Evolutionary conservation across 2,797 vertebrate genomes (phyloP).

Genomic region (Chaetodon trifasciatus): DNA sequence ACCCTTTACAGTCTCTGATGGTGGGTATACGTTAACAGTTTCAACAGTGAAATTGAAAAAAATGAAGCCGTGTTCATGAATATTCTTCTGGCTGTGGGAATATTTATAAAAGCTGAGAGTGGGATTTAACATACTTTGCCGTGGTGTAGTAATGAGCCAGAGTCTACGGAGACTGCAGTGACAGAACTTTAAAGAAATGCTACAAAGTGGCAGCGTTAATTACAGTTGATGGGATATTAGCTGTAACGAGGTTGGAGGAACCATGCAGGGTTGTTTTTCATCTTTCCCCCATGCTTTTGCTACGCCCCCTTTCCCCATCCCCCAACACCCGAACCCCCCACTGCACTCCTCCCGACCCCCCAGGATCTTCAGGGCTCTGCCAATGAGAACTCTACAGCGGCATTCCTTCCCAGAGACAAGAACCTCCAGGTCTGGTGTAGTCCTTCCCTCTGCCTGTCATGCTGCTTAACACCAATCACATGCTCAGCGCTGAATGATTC

Average conservation of each 20-base stretch:
- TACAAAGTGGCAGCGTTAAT: conserved; percentile 45
- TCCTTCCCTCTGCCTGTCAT: conserved; percentile 71
- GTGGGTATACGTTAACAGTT: conserved; percentile 13
- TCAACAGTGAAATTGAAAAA: conserved; percentile 18
- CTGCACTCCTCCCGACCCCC: conserved; percentile 72
- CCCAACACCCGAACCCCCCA: conserved; percentile 55
- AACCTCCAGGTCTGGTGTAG: conserved; percentile 67
- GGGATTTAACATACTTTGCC: conserved; percentile 13
- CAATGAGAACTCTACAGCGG: conserved; percentile 78
- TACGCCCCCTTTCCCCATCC: conserved; percentile 61
- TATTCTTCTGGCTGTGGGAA: conserved; percentile 17
- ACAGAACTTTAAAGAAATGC: conserved; percentile 45
- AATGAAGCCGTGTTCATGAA: conserved; percentile 13
- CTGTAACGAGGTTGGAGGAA: conserved; percentile 58
- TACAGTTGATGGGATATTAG: conserved; percentile 51
- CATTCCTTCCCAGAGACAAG: conserved; percentile 85
- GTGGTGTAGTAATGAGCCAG: background rate
- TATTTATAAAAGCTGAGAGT: conserved; percentile 10
- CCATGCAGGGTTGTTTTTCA: conserved; percentile 65
- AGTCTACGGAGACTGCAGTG: conserved; percentile 10
- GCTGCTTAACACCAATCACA: conserved; percentile 78
- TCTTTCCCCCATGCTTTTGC: conserved; percentile 58
- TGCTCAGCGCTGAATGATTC: conserved; percentile 64
- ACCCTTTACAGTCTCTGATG: background rate
- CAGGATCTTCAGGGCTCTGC: conserved; percentile 79